Evolutionary conservation across 2,113 vertebrate genomes (phyloP).

Genomic region (Danionella cerebrum): DNA sequence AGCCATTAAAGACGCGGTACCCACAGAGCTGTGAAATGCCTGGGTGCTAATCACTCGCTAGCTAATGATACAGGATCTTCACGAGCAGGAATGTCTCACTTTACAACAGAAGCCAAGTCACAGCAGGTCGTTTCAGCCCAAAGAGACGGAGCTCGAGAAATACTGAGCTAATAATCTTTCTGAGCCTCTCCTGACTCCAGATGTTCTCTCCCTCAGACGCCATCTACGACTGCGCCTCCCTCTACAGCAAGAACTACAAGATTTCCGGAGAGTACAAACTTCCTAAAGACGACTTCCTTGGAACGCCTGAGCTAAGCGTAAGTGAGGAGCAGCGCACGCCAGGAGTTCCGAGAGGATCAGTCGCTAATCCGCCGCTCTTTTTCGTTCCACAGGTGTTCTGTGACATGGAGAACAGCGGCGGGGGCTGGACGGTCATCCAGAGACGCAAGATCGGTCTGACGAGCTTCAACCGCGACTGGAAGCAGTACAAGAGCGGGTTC

Average conservation of each 20-base stretch:
- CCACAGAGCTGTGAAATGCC: conserved; percentile 23
- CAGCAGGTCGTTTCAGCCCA: conserved; percentile 32
- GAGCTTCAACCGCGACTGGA: conserved; percentile 90
- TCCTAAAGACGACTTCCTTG: conserved; percentile 86
- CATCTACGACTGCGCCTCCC: conserved; percentile 89
- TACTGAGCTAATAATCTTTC: conserved; percentile 43
- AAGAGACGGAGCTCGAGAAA: not conserved
- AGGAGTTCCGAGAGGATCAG: not conserved
- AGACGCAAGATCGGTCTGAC: conserved; percentile 85
- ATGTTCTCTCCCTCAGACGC: conserved; percentile 68
- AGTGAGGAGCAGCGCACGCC: conserved; percentile 38
- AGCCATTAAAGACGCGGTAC: conserved; percentile 25
- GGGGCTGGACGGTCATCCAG: conserved; percentile 94
- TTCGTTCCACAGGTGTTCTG: conserved; percentile 81
- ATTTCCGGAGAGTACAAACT: conserved; percentile 93
- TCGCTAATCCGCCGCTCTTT: not conserved
- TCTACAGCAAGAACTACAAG: conserved; percentile 85
- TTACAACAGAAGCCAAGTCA: conserved; percentile 17
- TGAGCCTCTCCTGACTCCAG: too few relatives aligned
- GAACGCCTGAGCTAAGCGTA: conserved; percentile 83
- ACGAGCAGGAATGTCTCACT: conserved; percentile 11
- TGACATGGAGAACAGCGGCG: conserved; percentile 89
- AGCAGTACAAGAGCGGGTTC: conserved; percentile 87
- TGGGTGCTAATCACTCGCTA: not conserved
- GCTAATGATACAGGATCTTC: conserved; percentile 33